phyloP scores from a whole-genome alignment of 2,888 invertebrate species.

The Fragum sueziense region DNA sequence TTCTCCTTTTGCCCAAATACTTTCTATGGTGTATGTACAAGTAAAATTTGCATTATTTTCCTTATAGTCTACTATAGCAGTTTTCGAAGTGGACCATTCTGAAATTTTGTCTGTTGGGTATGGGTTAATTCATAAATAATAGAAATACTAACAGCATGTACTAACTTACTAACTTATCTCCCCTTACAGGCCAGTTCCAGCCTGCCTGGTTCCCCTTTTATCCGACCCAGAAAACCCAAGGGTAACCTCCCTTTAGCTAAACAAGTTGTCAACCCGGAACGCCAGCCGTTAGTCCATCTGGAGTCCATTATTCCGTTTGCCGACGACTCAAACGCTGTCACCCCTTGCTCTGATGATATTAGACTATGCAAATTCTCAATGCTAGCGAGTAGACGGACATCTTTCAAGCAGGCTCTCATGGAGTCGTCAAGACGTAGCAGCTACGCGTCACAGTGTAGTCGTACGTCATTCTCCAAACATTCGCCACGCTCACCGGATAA shows the following conservation, averaged over 20 bases:
- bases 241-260: conserved; percentile 84
- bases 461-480: conserved; percentile 81
- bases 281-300: conserved; percentile 96
- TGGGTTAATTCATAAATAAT: too few relatives aligned
- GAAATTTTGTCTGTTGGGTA: too few relatives aligned
- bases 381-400: conserved; percentile 68
- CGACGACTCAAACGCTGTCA: conserved; percentile 98
- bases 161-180: neutral
- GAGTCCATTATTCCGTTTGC: conserved; percentile 92
- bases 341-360: conserved; percentile 96
- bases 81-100: too few relatives aligned
- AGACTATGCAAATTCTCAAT: conserved; percentile 84
- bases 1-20: too few relatives aligned
- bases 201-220: conserved; percentile 98
- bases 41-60: too few relatives aligned
- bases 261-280: conserved; percentile 85
- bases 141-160: neutral
- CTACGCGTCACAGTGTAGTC: conserved; percentile 71
- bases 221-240: conserved; percentile 90
- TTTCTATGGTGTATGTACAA: too few relatives aligned
- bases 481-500: conserved; percentile 96
- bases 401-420: conserved; percentile 40
- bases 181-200: conserved; percentile 93
- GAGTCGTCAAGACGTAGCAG: conserved; percentile 71
- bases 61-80: too few relatives aligned